A percentile compares a stretch with the other conserved stretches of the same genome.
phyloP scores from a whole-genome alignment of 2,888 invertebrate species.

The Andricus curvator region DNA sequence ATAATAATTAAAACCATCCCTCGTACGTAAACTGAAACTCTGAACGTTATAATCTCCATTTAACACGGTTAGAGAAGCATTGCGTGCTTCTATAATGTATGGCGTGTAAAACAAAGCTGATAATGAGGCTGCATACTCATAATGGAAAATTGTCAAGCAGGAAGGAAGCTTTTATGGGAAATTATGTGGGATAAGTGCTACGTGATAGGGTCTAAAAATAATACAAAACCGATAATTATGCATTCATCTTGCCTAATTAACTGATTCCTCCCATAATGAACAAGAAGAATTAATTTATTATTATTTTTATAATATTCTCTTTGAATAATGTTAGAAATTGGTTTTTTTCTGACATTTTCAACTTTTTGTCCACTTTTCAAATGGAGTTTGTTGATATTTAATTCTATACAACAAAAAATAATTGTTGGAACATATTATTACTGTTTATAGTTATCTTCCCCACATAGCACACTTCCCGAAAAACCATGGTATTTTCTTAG shows the following conservation, averaged over 20 bases:
- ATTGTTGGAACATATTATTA: too few relatives aligned
- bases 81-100: slow-evolving; percentile 15
- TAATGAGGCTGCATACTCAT: slow-evolving; percentile 13
- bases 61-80: slow-evolving; percentile 20
- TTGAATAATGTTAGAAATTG: too few relatives aligned
- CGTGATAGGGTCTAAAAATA: slow-evolving; percentile 18
- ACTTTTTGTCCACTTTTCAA: too few relatives aligned
- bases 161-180: slow-evolving; percentile 31
- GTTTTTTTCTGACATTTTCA: too few relatives aligned
- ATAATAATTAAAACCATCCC: slow-evolving; percentile 22
- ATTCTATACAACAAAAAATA: too few relatives aligned
- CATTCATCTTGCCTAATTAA: slow-evolving; percentile 21
- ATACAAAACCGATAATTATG: slow-evolving; percentile 17
- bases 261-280: background rate
- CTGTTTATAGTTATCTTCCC: too few relatives aligned
- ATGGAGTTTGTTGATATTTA: too few relatives aligned
- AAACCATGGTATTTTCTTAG: too few relatives aligned
- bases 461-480: too few relatives aligned
- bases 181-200: slow-evolving; percentile 21
- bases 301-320: too few relatives aligned
- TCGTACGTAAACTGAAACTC: slow-evolving; percentile 5
- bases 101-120: slow-evolving; percentile 26
- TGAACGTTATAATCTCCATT: slow-evolving; percentile 4
- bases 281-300: background rate
- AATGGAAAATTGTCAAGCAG: slow-evolving; percentile 33